phyloP scores from a whole-genome alignment of 2,797 vertebrate genomes.

The Pyrocephalus nanus region DNA sequence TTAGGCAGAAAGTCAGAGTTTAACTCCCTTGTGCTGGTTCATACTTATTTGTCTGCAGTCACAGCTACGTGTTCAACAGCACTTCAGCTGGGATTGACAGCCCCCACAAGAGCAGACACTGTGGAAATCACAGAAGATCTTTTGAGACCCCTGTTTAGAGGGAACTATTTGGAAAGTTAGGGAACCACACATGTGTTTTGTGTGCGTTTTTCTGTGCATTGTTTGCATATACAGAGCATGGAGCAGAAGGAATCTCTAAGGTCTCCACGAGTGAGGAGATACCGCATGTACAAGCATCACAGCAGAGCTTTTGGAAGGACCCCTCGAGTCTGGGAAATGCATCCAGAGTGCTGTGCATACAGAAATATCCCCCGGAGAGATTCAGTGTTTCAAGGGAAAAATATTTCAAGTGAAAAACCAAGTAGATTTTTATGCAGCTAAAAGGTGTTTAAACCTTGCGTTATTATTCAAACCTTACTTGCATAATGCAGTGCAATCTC shows the following conservation, averaged over 20 bases:
- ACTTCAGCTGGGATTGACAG: background rate
- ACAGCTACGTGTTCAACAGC: background rate
- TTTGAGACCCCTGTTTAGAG: background rate
- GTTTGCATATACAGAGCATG: background rate
- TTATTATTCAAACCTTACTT: background rate
- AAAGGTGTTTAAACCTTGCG: background rate
- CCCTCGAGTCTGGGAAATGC: background rate
- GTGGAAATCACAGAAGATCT: background rate
- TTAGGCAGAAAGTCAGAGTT: background rate
- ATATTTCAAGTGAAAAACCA: background rate
- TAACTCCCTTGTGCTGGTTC: background rate
- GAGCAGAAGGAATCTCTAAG: background rate
- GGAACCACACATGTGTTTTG: accelerated
- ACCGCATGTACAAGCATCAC: accelerated
- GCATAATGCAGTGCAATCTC: too few species aligned
- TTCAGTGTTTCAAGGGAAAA: background rate
- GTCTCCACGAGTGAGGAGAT: background rate
- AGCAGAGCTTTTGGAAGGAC: background rate
- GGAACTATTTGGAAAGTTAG: background rate
- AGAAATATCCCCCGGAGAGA: background rate
- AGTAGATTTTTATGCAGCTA: background rate
- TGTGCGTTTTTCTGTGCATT: background rate
- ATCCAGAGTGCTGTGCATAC: accelerated
- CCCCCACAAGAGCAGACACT: background rate
- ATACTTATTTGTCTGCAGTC: background rate